These are phyloP conservation scores for Gadopsis bispinosus DNA, from an alignment of 2,797 vertebrate genomes.

Conservation along the genomic window DNA sequence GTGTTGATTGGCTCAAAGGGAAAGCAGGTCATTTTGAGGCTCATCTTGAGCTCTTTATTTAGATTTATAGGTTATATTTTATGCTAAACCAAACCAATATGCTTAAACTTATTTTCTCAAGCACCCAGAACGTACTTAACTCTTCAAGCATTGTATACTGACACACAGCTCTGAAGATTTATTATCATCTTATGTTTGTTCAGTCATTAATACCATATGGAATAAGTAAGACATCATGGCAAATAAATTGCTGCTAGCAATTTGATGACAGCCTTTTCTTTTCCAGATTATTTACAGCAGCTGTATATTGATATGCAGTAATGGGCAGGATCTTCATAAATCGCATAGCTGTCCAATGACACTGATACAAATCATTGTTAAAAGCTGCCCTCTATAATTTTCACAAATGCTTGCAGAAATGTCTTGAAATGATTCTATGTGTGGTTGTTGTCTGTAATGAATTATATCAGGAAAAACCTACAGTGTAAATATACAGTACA, in stretches of 20 bases:
- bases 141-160: slow-evolving; percentile 31
- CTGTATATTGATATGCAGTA: slow-evolving; percentile 42
- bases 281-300: slow-evolving; percentile 60
- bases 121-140: slow-evolving; percentile 26
- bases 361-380: slow-evolving; percentile 49
- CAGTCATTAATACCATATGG: slow-evolving; percentile 62
- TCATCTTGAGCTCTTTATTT: slow-evolving; percentile 24
- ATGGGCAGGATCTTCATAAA: slow-evolving; percentile 48
- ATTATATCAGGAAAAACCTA: background rate
- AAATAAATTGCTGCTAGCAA: slow-evolving; percentile 58
- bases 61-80: slow-evolving; percentile 44
- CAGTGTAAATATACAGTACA: background rate
- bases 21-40: slow-evolving; percentile 20
- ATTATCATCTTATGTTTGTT: slow-evolving; percentile 65
- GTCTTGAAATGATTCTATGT: slow-evolving; percentile 24
- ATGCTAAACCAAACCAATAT: slow-evolving; percentile 43
- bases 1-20: slow-evolving; percentile 17
- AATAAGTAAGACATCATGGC: slow-evolving; percentile 62
- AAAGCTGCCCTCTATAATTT: slow-evolving; percentile 45
- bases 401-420: slow-evolving; percentile 42
- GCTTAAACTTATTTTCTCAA: slow-evolving; percentile 52
- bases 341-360: slow-evolving; percentile 38
- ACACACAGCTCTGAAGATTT: slow-evolving; percentile 50
- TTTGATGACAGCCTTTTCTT: slow-evolving; percentile 62
- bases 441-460: slow-evolving; percentile 19